phyloP scores from a whole-genome alignment of 1,140 invertebrate species.

The Nebria ingens region DNA sequence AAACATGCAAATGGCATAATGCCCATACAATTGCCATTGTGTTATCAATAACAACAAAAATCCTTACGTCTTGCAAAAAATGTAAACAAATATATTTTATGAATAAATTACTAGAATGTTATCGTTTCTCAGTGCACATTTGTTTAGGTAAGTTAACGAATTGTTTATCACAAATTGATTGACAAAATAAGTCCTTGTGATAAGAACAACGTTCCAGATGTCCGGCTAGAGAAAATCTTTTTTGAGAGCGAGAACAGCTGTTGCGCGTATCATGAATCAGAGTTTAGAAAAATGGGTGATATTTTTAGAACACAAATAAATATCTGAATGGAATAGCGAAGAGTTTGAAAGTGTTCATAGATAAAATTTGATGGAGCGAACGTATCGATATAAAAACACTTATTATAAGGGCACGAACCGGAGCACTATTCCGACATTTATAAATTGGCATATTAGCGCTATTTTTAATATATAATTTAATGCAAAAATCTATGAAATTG shows the following conservation, averaged over 20 bases:
- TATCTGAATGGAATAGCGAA: background rate
- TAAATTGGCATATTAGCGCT: background rate
- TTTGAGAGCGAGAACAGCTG: background rate
- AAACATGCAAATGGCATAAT: too few species aligned
- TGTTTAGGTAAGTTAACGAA: background rate
- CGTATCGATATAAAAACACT: background rate
- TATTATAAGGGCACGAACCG: background rate
- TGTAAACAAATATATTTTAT: background rate
- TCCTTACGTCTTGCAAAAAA: background rate
- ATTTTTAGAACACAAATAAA: background rate
- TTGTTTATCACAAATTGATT: background rate
- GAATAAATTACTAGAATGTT: background rate
- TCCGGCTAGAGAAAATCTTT: too few species aligned
- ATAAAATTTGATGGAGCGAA: too few species aligned
- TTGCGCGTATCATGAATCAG: background rate
- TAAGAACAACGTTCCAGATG: background rate
- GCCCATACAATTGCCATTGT: background rate
- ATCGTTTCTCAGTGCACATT: background rate
- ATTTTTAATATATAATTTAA: background rate
- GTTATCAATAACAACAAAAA: background rate
- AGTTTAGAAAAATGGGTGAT: background rate
- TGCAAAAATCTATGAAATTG: background rate
- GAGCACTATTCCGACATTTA: too few species aligned
- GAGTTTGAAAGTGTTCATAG: too few species aligned
- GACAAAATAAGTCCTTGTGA: background rate